Evolutionary conservation across 2,113 vertebrate species (phyloP), one percentile per base, ranked within the genome.

Genomic region (Scomber scombrus): DNA sequence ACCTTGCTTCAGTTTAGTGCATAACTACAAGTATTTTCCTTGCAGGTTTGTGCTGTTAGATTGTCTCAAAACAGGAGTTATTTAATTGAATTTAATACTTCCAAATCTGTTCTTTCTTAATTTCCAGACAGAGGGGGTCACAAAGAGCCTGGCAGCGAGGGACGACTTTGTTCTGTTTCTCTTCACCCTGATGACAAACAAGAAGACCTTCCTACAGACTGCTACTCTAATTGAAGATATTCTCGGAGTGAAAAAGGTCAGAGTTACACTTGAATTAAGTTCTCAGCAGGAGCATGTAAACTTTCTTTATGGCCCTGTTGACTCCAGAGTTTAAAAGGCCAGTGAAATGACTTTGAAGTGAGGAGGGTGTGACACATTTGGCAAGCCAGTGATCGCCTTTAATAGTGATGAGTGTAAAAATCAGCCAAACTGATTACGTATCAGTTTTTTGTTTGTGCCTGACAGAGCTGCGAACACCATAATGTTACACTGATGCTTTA

Each of bases 201-300:
- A 98, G 91, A 98, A 97, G 92, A 98, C 97, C 61, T 99, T 98
- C 88, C 95, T 99, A 6, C 97, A 98, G 93, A 98, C 97, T 21
- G 97, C 97, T n/a, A 97, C 97, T 0, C 95, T 99, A 52, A 97
- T 99, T 77, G 97, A 99, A 93, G 97, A 99, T 85, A 97, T 99
- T 86, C 93, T 99, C 81, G 97, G 97, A 71, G 97, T 98, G 72
- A 99, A 98, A 95, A 98, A 99, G 97, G 97, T 99, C 78, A 71
- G 94, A 29, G 51, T 45, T 60, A 2, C 15, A 19, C 18, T 49
- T 65, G 8, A 21, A 51, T 55, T 60, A n/a, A 70, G 15, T 71
- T 2, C 5, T 62, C 52, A 64, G 52, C 23, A 9, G 21, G 12
- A 45, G 18, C 15, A 50, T 55, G 34, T 26, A 3, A 29, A 34